Percentiles rank a stretch among this genome's conserved stretches.
These are phyloP conservation scores for Raillietiella orientalis DNA, from an alignment of 2,888 invertebrate genomes.

Conservation along the genomic window DNA sequence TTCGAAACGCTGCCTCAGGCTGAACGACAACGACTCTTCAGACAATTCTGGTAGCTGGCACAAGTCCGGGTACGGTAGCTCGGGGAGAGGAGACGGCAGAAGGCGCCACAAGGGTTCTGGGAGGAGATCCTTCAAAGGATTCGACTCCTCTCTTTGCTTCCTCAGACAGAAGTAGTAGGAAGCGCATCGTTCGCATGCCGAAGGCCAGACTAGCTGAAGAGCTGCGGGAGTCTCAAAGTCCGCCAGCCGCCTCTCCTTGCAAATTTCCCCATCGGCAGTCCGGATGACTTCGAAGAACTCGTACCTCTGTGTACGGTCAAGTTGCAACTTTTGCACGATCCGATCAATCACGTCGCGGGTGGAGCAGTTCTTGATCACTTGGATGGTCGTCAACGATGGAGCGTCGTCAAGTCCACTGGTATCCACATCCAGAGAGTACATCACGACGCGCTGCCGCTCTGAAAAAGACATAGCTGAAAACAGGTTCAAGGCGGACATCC, in stretches of 20 bases:
- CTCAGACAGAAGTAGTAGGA: neutral
- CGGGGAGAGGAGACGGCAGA: neutral
- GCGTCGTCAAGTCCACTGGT: too few species aligned
- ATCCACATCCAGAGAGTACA: too few species aligned
- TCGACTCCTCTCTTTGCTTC: constrained; percentile 1
- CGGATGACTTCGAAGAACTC: constrained; percentile 65
- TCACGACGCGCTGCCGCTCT: too few species aligned
- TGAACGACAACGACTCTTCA: constrained; percentile 66
- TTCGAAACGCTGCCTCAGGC: constrained; percentile 53
- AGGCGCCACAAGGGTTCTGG: neutral
- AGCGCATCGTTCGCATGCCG: too few species aligned
- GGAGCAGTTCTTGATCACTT: neutral
- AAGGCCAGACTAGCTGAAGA: constrained; percentile 17
- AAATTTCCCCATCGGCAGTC: constrained; percentile 52
- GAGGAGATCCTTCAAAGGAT: neutral
- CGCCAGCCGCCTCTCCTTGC: constrained; percentile 62
- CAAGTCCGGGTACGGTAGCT: constrained; percentile 72
- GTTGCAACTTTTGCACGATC: constrained; percentile 36
- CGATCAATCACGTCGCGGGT: constrained; percentile 37
- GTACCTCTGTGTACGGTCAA: constrained; percentile 28
- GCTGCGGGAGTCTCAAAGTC: constrained; percentile 20
- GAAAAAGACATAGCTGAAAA: too few species aligned
- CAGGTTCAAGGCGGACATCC: too few species aligned
- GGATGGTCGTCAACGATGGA: neutral
- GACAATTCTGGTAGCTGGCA: constrained; percentile 84